Base-by-base conservation (phyloP, 1,140 invertebrate species). In the Trigoniulus corallinus region DNA sequence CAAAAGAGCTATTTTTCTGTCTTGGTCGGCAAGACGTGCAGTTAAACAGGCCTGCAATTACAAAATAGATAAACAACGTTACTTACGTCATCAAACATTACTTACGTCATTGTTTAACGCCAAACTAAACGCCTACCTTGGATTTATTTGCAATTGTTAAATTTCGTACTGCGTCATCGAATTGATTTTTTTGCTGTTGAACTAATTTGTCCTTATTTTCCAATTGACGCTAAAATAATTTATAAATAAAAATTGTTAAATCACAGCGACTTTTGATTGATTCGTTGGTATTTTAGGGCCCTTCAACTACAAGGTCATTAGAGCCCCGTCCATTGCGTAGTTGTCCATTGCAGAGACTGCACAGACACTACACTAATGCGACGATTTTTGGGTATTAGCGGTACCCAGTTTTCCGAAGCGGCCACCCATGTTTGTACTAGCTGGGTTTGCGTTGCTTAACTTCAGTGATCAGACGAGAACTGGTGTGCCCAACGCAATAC, bases 181-280 rank as follows among this genome's bases (percentile, higher is more conserved):
- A 52, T 20, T 59, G 57, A 1, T 26, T 40, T 27, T 56, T 48
- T 47, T 61, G 61, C 1, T 53, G 52, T 20, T 64, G 58, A 15
- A 67, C 54, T 18, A 66, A 58, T 54, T 62, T 59, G 24, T 66
- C 67, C 43, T 64, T 56, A 2, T 55, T 56, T 29, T 48, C 50
- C 25, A 61, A 47, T 42, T 62, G 58, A 34, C 55, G 55, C 41
- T 56, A 61, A 27, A 67, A 55, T 24, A 20, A 44, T 10, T 21
- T 10, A 10, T 21, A 21, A 44, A 24, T 7, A 44, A 24, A 10
- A 44, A 44, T 20, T 7, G 21, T 24, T 44, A 44, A 20, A n/a
- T n/a, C n/a, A n/a, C n/a, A n/a, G n/a, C n/a, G n/a, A n/a, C n/a
- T n/a, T n/a, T n/a, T n/a, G n/a, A n/a, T n/a, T n/a, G n/a, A n/a